These are phyloP conservation scores for Lanius collurio DNA, from an alignment of 2,113 vertebrate genomes.

Conservation along the genomic window DNA sequence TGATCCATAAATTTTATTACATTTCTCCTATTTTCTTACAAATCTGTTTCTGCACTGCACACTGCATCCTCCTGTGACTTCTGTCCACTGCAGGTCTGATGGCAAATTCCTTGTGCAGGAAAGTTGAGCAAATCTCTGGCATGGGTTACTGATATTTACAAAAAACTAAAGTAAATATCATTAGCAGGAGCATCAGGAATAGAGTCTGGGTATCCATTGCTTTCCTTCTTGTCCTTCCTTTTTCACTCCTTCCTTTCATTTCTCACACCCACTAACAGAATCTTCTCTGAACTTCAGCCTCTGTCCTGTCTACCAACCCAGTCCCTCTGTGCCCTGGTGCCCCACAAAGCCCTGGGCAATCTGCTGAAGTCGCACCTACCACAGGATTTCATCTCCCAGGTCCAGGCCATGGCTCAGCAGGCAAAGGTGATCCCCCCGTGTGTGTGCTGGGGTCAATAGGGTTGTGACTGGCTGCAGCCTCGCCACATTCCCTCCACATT, in stretches of 20 bases:
- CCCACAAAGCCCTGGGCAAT: not conserved
- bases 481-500: not conserved
- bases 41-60: not conserved
- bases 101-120: not conserved
- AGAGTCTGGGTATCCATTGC: not conserved
- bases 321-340: not conserved
- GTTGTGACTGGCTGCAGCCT: not conserved
- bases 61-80: not conserved
- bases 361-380: not conserved
- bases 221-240: not conserved
- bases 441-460: not conserved
- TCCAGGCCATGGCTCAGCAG: accelerated
- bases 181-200: not conserved
- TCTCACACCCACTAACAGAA: not conserved
- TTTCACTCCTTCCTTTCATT: not conserved
- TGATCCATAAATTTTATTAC: not conserved
- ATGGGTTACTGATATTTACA: not conserved
- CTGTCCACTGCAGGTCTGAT: not conserved
- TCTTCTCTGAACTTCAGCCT: not conserved
- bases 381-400: not conserved
- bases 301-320: not conserved
- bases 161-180: not conserved
- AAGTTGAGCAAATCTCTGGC: not conserved
- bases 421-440: not conserved
- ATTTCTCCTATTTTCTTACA: not conserved